Evolutionary conservation across 2,888 invertebrate species (phyloP), one percentile per base, ranked within the genome.

Genomic region (Cheilosia scutellata): DNA sequence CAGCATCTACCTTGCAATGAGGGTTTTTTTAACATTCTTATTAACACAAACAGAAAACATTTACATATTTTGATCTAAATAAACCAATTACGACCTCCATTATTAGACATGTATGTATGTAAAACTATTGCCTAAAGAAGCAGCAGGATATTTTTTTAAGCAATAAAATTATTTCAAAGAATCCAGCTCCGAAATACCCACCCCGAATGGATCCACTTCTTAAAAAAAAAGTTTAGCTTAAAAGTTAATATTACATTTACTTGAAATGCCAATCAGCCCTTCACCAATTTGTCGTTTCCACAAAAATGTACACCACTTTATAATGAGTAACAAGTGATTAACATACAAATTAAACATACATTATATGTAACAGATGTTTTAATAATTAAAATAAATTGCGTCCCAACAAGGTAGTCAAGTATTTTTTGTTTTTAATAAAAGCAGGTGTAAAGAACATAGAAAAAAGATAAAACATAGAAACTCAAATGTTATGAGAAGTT

Each of bases 191-290:
- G 40, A 77, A 71, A 86, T 86, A 86, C 86, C 86, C 76, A 86
- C 86, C 86, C 86, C 83, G 78, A 80, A 80, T 80, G 63, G 86
- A 82, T 86, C 86, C 86, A 86, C 86, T 76, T 79, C 49, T 58
- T 37, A 29, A 51, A 51, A 6, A 47, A 16, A n/a, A n/a, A 16
- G 16, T n/a, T 47, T 53, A 16, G 42, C 62, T 60, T 74, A 84
- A 55, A 62, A 53, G 37, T 31, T 60, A 66, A 13, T 44, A 53
- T 70, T 72, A 68, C 47, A 70, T 70, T 77, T 68, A 72, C 13
- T 63, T 44, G 57, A 74, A 77, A 87, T 87, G 82, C 87, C 87
- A 87, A 87, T 87, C 87, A 87, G 87, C 87, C 84, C 74, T 87
- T 82, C 87, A 87, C 87, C 87, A 87, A 82, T 65, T 79, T 70